These are phyloP conservation scores for Hippoglossus stenolepis DNA, from an alignment of 2,113 vertebrate species.

Conservation along the genomic window DNA sequence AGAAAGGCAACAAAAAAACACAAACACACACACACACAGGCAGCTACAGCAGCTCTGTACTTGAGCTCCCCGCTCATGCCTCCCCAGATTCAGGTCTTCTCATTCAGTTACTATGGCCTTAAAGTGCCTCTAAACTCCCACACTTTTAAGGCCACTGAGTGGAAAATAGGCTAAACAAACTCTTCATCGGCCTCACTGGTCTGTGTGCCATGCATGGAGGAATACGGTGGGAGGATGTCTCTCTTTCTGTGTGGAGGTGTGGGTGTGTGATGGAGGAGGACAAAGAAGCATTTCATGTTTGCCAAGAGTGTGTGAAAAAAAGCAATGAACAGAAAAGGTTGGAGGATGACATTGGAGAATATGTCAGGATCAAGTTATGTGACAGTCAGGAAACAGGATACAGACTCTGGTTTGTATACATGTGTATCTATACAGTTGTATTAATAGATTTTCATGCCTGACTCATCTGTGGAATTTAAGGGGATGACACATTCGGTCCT, in stretches of 20 bases:
- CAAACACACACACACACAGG: conserved; percentile 12
- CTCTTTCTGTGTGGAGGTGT: conserved; percentile 21
- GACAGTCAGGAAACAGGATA: background rate
- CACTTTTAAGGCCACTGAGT: conserved; percentile 73
- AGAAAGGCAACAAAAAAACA: conserved; percentile 2
- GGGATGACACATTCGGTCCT: conserved; percentile 1
- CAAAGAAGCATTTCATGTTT: conserved; percentile 1
- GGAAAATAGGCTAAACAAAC: conserved; percentile 83
- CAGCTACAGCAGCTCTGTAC: conserved; percentile 43
- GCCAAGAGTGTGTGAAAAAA: background rate
- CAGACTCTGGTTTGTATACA: background rate
- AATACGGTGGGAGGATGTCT: conserved; percentile 27
- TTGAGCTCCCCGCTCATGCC: conserved; percentile 38
- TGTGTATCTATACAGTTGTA: background rate
- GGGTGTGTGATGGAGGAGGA: conserved; percentile 33
- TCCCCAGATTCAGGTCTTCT: conserved; percentile 51
- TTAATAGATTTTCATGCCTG: background rate
- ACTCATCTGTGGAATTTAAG: conserved; percentile 24
- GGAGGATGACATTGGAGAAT: conserved; percentile 14
- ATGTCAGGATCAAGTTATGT: conserved; percentile 19
- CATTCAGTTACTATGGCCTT: conserved; percentile 68
- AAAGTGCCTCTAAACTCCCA: conserved; percentile 76
- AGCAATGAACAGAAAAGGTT: background rate
- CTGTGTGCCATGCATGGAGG: conserved; percentile 50
- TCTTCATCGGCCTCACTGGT: conserved; percentile 67